phyloP scores from a whole-genome alignment of 2,888 invertebrate genomes.

The Sesamia inferens region DNA sequence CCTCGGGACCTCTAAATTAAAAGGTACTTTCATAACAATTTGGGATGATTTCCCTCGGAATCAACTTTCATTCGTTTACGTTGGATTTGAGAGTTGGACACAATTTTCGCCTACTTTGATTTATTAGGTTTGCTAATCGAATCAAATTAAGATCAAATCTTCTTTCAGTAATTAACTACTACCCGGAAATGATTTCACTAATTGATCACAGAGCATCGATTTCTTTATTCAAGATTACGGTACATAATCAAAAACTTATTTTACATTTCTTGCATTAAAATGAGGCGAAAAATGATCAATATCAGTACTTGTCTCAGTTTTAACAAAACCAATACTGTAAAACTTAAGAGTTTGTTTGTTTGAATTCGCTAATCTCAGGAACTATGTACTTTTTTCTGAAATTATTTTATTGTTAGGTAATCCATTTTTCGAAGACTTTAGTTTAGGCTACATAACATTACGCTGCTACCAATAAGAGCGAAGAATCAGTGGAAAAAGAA shows the following conservation, averaged over 20 bases:
- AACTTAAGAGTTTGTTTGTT: too few species aligned
- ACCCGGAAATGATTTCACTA: constrained; percentile 8
- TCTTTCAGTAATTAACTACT: constrained; percentile 9
- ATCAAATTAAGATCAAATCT: constrained; percentile 36
- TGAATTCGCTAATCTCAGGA: too few species aligned
- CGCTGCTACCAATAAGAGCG: too few species aligned
- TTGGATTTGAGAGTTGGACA: constrained; percentile 49
- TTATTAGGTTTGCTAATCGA: constrained; percentile 36
- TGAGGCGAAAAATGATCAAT: not conserved
- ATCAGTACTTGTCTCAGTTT: not conserved
- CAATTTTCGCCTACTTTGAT: constrained; percentile 45
- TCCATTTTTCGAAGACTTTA: too few species aligned
- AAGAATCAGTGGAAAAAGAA: too few species aligned
- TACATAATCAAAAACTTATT: constrained; percentile 15
- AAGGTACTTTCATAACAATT: constrained; percentile 64
- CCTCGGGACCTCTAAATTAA: constrained; percentile 62
- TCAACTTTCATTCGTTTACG: constrained; percentile 56
- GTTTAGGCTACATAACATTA: too few species aligned
- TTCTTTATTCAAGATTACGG: constrained; percentile 10
- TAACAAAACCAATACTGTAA: not conserved
- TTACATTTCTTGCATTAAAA: constrained; percentile 2
- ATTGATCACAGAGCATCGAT: constrained; percentile 9
- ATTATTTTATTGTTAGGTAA: too few species aligned
- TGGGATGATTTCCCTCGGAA: constrained; percentile 63
- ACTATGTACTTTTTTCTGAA: too few species aligned